phyloP scores from a whole-genome alignment of 2,888 invertebrate genomes.

The Micoletzkya japonica region DNA sequence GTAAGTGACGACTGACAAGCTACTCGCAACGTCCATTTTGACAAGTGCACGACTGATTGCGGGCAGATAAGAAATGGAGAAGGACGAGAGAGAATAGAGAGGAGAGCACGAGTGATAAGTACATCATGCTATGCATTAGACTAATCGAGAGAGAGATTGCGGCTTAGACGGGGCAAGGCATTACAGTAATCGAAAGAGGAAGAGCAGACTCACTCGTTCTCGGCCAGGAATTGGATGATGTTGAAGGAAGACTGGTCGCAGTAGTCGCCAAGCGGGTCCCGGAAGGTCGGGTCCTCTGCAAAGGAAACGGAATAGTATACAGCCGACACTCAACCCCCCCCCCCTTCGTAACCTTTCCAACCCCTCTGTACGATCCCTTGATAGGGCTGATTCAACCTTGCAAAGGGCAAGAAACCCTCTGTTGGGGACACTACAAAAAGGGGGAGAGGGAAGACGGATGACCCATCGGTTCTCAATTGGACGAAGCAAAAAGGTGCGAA shows the following conservation, averaged over 20 bases:
- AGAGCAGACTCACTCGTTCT: slow-evolving; percentile 50
- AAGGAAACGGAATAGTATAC: slow-evolving; percentile 11
- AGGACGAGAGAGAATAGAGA: neutral
- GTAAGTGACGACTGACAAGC: too few species aligned
- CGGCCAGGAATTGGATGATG: slow-evolving; percentile 60
- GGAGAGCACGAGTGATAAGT: neutral
- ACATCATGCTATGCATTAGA: neutral
- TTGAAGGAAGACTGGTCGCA: slow-evolving; percentile 58
- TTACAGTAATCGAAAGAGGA: neutral
- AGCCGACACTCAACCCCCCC: too few species aligned
- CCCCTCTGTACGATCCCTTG: too few species aligned
- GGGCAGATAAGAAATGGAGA: neutral
- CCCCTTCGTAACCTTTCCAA: too few species aligned
- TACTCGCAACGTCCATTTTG: too few species aligned
- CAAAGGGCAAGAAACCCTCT: too few species aligned
- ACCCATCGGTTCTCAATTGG: neutral
- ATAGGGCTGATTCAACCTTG: too few species aligned
- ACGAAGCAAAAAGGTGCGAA: neutral
- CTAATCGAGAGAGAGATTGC: neutral
- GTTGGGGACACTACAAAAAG: too few species aligned
- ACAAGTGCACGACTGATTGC: neutral
- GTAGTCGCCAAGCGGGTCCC: slow-evolving; percentile 55
- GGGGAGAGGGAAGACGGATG: neutral
- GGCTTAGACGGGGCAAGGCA: too few species aligned
- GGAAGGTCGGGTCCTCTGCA: slow-evolving; percentile 55